These are phyloP conservation scores for Melanargia galathea DNA, from an alignment of 2,888 invertebrate genomes.

Conservation along the genomic window DNA sequence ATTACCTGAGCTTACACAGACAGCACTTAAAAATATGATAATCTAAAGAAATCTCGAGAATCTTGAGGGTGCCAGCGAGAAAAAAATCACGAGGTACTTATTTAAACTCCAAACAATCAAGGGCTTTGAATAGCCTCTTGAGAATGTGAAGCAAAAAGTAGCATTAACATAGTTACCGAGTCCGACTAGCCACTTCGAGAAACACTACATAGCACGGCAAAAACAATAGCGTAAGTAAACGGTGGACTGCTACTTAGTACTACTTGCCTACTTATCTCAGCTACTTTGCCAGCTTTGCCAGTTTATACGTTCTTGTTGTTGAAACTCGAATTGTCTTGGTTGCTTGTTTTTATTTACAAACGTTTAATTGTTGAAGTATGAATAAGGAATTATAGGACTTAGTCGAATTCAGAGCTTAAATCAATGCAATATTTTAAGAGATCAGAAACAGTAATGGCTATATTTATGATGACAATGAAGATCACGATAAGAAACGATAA, in stretches of 20 bases:
- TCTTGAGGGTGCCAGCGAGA: slow-evolving; percentile 21
- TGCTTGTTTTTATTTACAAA: slow-evolving; percentile 15
- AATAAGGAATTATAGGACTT: too few species aligned
- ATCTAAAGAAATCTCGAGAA: slow-evolving; percentile 20
- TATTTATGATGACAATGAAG: not conserved
- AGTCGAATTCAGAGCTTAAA: too few species aligned
- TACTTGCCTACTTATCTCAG: slow-evolving; percentile 47
- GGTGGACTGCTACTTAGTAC: slow-evolving; percentile 48
- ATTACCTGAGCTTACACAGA: slow-evolving; percentile 18
- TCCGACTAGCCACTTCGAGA: slow-evolving; percentile 60
- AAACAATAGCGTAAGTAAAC: slow-evolving; percentile 62
- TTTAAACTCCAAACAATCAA: slow-evolving; percentile 38
- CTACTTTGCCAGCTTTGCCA: slow-evolving; percentile 41
- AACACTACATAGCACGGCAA: slow-evolving; percentile 66
- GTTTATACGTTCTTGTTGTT: slow-evolving; percentile 41
- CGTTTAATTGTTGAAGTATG: not conserved
- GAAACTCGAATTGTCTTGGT: slow-evolving; percentile 31
- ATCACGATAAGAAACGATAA: not conserved
- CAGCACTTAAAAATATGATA: slow-evolving; percentile 17
- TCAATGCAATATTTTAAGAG: not conserved
- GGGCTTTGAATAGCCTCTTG: slow-evolving; percentile 34
- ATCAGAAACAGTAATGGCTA: not conserved
- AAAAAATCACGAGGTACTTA: slow-evolving; percentile 26
- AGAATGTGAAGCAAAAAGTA: slow-evolving; percentile 38
- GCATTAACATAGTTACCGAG: slow-evolving; percentile 47